These are phyloP conservation scores for Mya arenaria DNA, from an alignment of 1,140 invertebrate genomes.

Conservation along the genomic window DNA sequence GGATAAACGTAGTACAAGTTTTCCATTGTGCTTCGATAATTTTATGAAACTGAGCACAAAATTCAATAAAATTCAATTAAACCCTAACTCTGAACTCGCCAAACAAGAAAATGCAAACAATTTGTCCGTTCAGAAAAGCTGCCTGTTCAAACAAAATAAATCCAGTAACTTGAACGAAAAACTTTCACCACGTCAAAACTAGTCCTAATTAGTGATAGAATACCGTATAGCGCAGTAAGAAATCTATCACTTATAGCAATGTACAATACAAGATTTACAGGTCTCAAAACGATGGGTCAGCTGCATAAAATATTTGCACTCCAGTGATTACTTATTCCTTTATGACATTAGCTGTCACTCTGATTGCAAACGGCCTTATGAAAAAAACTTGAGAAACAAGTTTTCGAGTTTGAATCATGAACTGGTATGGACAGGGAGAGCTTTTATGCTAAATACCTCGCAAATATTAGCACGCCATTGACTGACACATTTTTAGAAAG, in stretches of 20 bases:
- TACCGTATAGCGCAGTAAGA: constrained; percentile 13
- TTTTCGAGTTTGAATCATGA: not conserved
- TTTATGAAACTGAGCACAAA: not conserved
- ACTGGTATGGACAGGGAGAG: constrained; percentile 40
- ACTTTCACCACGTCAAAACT: not conserved
- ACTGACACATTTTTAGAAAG: constrained; percentile 6
- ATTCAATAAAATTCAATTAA: constrained; percentile 48
- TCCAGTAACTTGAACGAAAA: constrained; percentile 14
- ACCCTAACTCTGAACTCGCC: constrained; percentile 26
- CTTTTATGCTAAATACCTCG: not conserved
- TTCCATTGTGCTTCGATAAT: constrained; percentile 52
- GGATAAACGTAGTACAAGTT: constrained; percentile 82
- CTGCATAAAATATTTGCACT: constrained; percentile 38
- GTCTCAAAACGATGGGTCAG: constrained; percentile 23
- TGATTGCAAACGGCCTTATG: constrained; percentile 18
- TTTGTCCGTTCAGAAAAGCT: constrained; percentile 29
- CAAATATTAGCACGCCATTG: not conserved
- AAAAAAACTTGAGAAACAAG: constrained; percentile 32
- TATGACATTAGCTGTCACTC: constrained; percentile 46
- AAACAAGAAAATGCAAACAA: constrained; percentile 52
- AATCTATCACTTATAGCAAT: constrained; percentile 53
- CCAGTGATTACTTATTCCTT: constrained; percentile 32
- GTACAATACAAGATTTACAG: constrained; percentile 31
- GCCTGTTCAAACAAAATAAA: constrained; percentile 47
- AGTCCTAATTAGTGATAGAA: constrained; percentile 46